Evolutionary conservation across 1,140 invertebrate genomes (phyloP).

Genomic region (Achroia grisella): DNA sequence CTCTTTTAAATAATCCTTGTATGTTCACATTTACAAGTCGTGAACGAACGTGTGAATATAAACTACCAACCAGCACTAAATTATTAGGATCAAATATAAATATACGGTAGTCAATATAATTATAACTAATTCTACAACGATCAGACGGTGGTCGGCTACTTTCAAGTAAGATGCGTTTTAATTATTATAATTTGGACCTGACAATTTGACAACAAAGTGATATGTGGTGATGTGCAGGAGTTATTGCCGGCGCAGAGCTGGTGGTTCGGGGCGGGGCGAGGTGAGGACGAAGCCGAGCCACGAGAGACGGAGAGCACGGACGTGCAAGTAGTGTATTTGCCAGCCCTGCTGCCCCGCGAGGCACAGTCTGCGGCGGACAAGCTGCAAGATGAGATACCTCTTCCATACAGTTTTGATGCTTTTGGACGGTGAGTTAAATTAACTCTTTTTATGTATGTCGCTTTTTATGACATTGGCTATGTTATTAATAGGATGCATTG

Average conservation of each 20-base stretch:
- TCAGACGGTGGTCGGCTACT: no score
- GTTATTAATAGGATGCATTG: neutral
- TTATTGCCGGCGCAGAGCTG: slow-evolving; percentile 29
- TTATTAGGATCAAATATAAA: no score
- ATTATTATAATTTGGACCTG: no score
- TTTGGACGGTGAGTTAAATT: slow-evolving; percentile 54
- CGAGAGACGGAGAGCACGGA: slow-evolving; percentile 24
- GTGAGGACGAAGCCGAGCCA: slow-evolving; percentile 5
- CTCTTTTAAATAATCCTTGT: no score
- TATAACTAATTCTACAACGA: no score
- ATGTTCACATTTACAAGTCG: no score
- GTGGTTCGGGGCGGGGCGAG: slow-evolving; percentile 23
- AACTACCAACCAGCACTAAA: no score
- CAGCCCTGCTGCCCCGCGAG: slow-evolving; percentile 55
- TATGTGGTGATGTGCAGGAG: no score
- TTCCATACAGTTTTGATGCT: slow-evolving; percentile 65
- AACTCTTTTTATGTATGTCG: neutral
- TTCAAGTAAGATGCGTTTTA: no score
- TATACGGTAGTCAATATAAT: no score
- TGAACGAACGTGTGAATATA: no score
- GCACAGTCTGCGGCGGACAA: slow-evolving; percentile 39
- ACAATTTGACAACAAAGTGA: slow-evolving; percentile 12
- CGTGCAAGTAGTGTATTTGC: slow-evolving; percentile 65
- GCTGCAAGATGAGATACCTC: slow-evolving; percentile 38
- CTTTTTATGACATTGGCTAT: neutral